phyloP scores from a whole-genome alignment of 2,113 vertebrate species.

The Clarias batrachus region DNA sequence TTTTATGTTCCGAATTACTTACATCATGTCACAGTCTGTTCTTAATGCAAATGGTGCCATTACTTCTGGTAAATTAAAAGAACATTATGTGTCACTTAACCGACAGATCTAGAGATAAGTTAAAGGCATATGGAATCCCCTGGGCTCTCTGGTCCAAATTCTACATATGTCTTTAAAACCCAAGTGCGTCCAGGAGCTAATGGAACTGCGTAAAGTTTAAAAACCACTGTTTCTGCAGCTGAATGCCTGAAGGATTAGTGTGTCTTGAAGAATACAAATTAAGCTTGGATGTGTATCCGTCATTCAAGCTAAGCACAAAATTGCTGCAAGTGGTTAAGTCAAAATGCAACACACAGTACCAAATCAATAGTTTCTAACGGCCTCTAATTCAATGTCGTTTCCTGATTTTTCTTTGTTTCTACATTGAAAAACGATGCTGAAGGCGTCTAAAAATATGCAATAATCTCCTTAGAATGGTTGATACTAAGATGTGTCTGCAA shows the following conservation, averaged over 20 bases:
- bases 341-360: not conserved
- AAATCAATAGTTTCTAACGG: no score
- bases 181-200: not conserved
- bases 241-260: not conserved
- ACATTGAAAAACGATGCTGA: no score
- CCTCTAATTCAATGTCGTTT: no score
- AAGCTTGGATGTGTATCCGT: not conserved
- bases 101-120: not conserved
- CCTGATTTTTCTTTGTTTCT: no score
- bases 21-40: not conserved
- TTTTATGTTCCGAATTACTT: not conserved
- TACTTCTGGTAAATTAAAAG: conserved; percentile 13
- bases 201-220: not conserved
- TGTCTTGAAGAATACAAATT: not conserved
- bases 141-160: not conserved
- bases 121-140: conserved; percentile 9
- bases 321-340: not conserved
- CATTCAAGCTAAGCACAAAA: not conserved
- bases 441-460: no score
- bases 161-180: not conserved
- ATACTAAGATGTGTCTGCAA: no score
- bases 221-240: not conserved
- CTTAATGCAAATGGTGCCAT: conserved; percentile 21
- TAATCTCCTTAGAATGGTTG: no score
- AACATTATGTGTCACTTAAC: conserved; percentile 3